A percentile compares a stretch with the other conserved stretches of the same genome.
Evolutionary conservation across 1,140 invertebrate genomes (phyloP).

Genomic region (Teleogryllus occipitalis): DNA sequence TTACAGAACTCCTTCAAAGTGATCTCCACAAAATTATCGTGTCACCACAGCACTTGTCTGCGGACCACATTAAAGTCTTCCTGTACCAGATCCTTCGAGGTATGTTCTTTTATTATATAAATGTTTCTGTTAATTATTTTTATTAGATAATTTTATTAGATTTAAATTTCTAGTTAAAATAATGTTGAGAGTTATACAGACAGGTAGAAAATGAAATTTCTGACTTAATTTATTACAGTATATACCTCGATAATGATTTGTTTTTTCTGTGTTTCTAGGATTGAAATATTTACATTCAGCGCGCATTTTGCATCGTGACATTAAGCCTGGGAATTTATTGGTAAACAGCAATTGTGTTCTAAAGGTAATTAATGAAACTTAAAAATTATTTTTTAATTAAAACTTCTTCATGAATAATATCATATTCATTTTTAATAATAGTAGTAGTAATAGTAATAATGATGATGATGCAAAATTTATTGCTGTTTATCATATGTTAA

Average conservation of each 20-base stretch:
- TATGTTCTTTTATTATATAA: constrained; percentile 40
- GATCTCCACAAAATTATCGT: constrained; percentile 99
- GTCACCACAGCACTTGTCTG: constrained; percentile 93
- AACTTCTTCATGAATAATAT: too few species aligned
- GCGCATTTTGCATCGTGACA: constrained; percentile 94
- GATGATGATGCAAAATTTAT: too few species aligned
- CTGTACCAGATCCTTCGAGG: constrained; percentile 99
- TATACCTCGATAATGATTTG: background rate
- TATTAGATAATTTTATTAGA: background rate
- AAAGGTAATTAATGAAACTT: constrained; percentile 52
- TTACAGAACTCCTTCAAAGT: constrained; percentile 97
- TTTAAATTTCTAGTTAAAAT: background rate
- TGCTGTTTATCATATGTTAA: too few species aligned
- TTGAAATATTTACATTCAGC: constrained; percentile 98
- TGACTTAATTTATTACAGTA: too few species aligned
- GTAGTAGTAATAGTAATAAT: too few species aligned
- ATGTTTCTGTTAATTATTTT: background rate
- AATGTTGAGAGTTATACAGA: background rate
- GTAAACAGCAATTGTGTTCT: constrained; percentile 98
- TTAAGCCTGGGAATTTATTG: constrained; percentile 97
- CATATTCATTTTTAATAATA: too few species aligned
- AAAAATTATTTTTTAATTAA: too few species aligned
- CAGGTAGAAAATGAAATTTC: too few species aligned
- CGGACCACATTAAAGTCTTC: constrained; percentile 99
- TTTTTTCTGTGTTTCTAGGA: constrained; percentile 51